Base-by-base conservation (phyloP, 2,888 invertebrate genomes). In the Apoda limacodes region DNA sequence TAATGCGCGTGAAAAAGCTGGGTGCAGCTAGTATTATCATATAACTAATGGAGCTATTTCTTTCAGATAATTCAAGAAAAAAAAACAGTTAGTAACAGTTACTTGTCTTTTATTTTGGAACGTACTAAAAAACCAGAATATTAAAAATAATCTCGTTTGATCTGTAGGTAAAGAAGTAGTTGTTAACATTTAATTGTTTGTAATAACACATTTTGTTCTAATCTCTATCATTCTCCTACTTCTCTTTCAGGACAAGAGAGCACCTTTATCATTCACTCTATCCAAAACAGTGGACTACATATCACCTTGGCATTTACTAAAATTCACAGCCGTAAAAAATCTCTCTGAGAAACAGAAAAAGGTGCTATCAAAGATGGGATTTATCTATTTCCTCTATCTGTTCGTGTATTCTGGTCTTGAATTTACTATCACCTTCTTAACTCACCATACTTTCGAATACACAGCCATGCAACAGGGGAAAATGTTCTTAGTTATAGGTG, bases 371-470 rank as follows among this genome's bases (percentile, higher is more conserved):
- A 83, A 76, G 32, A 67, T 94, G 43, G 93, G 94, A 30, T 56
- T 85, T 27, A 86, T 90, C 24, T 93, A 93, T 65, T 98, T 98
- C 65, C 69, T 95, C 6, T 98, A 96, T 74, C 82, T 98, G 40
- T 95, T 98, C 60, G 82, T 96, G 37, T 98, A 96, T 68, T 97
- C 98, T 30, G 98, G 98, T 2, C 81, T 99, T 34, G 98, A 99
- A 72, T 99, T 98, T 62, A 98, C 98, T 0, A 82, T 99, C 19
- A 96, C 98, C 30, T 99, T 99, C 80, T 83, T 98, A 26, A 96
- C 96, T 31, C 97, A 97, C 76, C 89, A 94, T 52, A 85, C 90
- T 21, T 97, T 98, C 64, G 84, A 88, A 29, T 98, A 93, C 63
- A 89, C 88, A 32, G 93, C 96, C 25, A 93, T 96, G 90, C 92